Conservation (phyloP, 2,797 vertebrate species). For the Chrosomus eos region DNA sequence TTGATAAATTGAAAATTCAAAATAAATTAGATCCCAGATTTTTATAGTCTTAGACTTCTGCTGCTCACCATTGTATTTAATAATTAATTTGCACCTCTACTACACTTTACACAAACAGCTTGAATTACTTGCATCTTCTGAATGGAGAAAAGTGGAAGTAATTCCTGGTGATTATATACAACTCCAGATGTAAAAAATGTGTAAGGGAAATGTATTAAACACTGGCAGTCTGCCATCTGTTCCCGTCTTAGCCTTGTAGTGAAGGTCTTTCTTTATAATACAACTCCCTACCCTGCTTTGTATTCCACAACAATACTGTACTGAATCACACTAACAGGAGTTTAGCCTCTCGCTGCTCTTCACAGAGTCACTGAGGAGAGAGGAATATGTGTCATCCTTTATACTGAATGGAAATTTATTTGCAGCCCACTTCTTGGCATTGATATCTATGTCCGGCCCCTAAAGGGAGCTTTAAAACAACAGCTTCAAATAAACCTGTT, state of each 20-base stretch:
- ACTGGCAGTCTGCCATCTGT: constrained; percentile 40
- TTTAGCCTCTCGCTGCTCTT: constrained; percentile 40
- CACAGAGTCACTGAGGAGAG: constrained; percentile 75
- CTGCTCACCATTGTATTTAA: not conserved
- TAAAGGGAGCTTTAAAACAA: not conserved
- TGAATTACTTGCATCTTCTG: not conserved
- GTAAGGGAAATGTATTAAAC: constrained; percentile 17
- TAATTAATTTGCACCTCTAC: too few relatives aligned
- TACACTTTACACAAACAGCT: not conserved
- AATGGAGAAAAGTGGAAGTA: not conserved
- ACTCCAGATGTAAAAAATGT: constrained; percentile 6
- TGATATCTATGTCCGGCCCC: not conserved
- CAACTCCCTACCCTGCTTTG: constrained; percentile 35
- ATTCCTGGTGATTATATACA: not conserved
- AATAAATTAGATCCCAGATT: not conserved
- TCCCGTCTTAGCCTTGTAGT: constrained; percentile 28
- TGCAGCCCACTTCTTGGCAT: not conserved
- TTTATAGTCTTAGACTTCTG: not conserved
- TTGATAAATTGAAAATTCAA: not conserved
- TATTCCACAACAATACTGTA: constrained; percentile 46
- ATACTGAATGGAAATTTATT: constrained; percentile 16
- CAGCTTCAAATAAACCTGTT: not conserved
- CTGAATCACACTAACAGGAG: constrained; percentile 34
- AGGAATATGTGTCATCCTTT: constrained; percentile 17
- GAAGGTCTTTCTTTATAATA: constrained; percentile 35